Evolutionary conservation across 2,888 invertebrate species (phyloP).

Genomic region (Drosophila hawaiiensis): DNA sequence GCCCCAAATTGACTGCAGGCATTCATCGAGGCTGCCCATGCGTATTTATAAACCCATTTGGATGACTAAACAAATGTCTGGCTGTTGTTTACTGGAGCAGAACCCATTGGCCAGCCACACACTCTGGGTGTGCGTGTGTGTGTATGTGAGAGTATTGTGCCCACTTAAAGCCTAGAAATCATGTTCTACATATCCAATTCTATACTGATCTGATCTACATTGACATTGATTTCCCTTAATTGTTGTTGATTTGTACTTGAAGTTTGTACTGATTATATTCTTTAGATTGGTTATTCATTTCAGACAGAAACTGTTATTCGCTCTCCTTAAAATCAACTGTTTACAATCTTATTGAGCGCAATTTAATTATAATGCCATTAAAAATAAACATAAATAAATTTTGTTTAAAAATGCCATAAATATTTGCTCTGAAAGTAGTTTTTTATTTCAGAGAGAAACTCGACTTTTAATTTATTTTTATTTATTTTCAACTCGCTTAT

Average conservation of each 20-base stretch:
- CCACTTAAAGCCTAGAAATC: conserved; percentile 19
- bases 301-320: too few species aligned
- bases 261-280: conserved; percentile 15
- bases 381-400: background rate
- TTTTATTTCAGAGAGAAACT: background rate
- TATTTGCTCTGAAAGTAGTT: background rate
- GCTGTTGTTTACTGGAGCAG: conserved; percentile 49
- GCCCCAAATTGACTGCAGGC: conserved; percentile 25
- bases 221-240: conserved; percentile 15
- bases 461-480: background rate
- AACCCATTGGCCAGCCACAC: conserved; percentile 34
- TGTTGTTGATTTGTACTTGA: conserved; percentile 3
- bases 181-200: conserved; percentile 35
- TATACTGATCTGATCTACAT: conserved; percentile 27
- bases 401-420: background rate
- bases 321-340: background rate
- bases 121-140: background rate
- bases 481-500: background rate
- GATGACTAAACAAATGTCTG: conserved; percentile 28
- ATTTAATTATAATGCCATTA: background rate
- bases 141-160: background rate
- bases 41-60: conserved; percentile 39
- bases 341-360: background rate
- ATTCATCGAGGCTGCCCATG: conserved; percentile 30
- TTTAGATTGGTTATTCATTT: conserved; percentile 9